A percentile compares a stretch with the other conserved stretches of the same genome.
Evolutionary conservation across 1,140 invertebrate genomes (phyloP).

Genomic region (Spodoptera litura): DNA sequence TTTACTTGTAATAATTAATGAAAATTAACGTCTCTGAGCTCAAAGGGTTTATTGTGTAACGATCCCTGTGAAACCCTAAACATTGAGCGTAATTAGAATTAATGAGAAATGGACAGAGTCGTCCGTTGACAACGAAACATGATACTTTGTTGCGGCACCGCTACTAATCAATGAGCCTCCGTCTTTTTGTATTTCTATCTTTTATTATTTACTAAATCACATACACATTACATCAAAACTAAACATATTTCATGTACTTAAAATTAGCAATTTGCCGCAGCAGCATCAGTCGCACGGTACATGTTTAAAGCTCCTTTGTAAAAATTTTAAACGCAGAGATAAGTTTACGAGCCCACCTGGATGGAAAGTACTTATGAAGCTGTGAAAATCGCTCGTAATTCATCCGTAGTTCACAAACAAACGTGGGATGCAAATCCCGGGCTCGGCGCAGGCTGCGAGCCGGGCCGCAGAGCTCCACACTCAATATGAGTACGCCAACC

Average conservation of each 20-base stretch:
- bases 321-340: constrained; percentile 27
- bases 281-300: neutral
- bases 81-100: constrained; percentile 78
- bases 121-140: constrained; percentile 69
- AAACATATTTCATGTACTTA: too few relatives aligned
- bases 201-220: constrained; percentile 18
- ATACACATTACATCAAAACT: too few relatives aligned
- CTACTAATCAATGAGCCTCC: constrained; percentile 11
- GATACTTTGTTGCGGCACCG: constrained; percentile 58
- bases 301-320: constrained; percentile 1
- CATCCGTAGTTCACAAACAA: constrained; percentile 62
- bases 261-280: neutral
- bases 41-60: constrained; percentile 56
- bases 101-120: constrained; percentile 76
- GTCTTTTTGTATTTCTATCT: constrained; percentile 2
- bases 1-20: constrained; percentile 49
- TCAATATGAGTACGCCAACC: constrained; percentile 68
- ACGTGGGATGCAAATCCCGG: constrained; percentile 62
- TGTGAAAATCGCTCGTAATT: constrained; percentile 64
- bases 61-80: constrained; percentile 65
- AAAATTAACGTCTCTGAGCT: constrained; percentile 52
- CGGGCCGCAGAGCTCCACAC: constrained; percentile 19
- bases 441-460: constrained; percentile 47
- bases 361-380: constrained; percentile 60
- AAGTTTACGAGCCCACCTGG: constrained; percentile 51